phyloP scores from a whole-genome alignment of 2,888 invertebrate species.

The Nudaria mundana region DNA sequence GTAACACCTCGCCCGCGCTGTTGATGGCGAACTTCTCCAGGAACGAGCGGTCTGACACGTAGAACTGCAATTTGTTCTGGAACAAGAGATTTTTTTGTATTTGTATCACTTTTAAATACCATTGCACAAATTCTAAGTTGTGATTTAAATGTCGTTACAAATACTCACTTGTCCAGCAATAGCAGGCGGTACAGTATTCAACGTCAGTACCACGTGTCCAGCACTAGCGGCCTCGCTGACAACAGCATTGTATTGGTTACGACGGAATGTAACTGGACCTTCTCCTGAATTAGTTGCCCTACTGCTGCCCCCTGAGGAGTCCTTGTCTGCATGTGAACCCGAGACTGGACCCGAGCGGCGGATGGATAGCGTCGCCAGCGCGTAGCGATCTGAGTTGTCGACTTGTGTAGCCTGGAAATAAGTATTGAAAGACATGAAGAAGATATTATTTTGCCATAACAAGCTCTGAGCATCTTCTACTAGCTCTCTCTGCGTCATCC shows the following conservation, averaged over 20 bases:
- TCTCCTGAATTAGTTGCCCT: constrained; percentile 31
- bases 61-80: constrained; percentile 85
- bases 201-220: constrained; percentile 86
- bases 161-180: constrained; percentile 10
- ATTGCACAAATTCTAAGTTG: no score
- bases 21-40: constrained; percentile 89
- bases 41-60: constrained; percentile 87
- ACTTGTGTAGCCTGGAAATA: constrained; percentile 85
- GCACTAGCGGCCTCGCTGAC: constrained; percentile 89
- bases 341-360: constrained; percentile 83
- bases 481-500: no score
- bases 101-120: no score
- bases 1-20: constrained; percentile 88
- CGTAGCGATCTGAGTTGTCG: constrained; percentile 94
- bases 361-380: constrained; percentile 90
- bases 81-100: constrained; percentile 6
- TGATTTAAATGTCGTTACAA: no score
- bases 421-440: neutral
- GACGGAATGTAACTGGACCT: constrained; percentile 84
- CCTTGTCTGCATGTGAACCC: constrained; percentile 76
- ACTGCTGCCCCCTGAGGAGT: constrained; percentile 38
- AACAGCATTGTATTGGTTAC: constrained; percentile 85
- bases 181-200: constrained; percentile 79
- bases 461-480: no score
- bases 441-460: no score